These are phyloP conservation scores for Danio aesculapii DNA, from an alignment of 2,797 vertebrate species.

Conservation along the genomic window DNA sequence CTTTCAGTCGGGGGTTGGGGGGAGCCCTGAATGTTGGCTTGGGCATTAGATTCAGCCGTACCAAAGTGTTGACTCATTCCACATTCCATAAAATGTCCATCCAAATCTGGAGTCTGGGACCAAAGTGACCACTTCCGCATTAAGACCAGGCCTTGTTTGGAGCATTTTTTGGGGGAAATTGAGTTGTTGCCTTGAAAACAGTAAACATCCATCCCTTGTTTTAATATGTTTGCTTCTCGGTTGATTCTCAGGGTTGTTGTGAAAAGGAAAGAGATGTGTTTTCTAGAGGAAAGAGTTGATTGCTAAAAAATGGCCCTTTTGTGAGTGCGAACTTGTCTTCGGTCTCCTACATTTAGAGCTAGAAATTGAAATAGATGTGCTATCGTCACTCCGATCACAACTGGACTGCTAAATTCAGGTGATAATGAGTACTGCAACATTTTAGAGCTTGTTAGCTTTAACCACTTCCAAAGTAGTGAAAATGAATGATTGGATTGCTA, in stretches of 20 bases:
- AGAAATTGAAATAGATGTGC: background rate
- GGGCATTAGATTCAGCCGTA: constrained; percentile 6
- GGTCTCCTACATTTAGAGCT: background rate
- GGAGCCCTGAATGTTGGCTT: constrained; percentile 16
- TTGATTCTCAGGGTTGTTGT: background rate
- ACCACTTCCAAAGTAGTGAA: no score
- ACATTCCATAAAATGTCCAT: constrained; percentile 39
- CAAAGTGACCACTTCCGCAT: constrained; percentile 8
- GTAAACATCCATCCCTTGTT: background rate
- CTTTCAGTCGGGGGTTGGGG: background rate
- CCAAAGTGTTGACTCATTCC: constrained; percentile 39
- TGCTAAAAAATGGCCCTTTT: background rate
- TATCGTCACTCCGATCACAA: no score
- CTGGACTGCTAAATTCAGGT: no score
- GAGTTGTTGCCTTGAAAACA: constrained; percentile 1
- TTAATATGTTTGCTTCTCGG: background rate
- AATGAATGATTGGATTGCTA: no score
- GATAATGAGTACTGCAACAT: no score
- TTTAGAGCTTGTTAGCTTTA: no score
- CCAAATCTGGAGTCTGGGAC: constrained; percentile 18
- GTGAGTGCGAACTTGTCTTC: no score
- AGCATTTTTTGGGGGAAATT: background rate
- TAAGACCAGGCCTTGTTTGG: background rate
- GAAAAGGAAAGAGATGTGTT: background rate
- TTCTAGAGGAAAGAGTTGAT: background rate